phyloP scores from a whole-genome alignment of 2,113 vertebrate species.

The Fulica atra region DNA sequence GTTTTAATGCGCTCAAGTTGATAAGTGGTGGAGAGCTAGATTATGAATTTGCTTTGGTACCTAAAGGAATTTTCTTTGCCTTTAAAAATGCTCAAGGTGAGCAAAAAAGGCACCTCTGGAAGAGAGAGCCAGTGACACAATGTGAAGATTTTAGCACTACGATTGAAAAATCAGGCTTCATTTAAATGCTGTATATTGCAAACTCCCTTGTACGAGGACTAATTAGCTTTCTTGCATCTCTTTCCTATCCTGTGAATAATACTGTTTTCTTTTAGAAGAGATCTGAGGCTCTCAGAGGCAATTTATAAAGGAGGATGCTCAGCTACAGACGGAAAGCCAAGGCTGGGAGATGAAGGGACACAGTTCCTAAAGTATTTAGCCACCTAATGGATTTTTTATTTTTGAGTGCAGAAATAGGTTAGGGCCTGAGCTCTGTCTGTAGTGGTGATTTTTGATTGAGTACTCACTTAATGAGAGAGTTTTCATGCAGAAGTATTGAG shows the following conservation, averaged over 20 bases:
- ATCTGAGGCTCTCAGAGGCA: conserved; percentile 56
- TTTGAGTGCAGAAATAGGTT: conserved; percentile 55
- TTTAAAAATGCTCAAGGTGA: conserved; percentile 43
- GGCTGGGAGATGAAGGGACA: conserved; percentile 34
- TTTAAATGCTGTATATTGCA: conserved; percentile 13
- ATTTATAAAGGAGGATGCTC: conserved; percentile 47
- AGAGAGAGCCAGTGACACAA: not conserved
- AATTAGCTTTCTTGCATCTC: conserved; percentile 49
- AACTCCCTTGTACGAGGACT: not conserved
- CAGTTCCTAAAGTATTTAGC: conserved; percentile 48
- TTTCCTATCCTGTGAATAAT: conserved; percentile 25
- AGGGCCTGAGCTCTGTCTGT: not conserved
- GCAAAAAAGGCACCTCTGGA: not conserved
- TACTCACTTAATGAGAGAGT: not conserved
- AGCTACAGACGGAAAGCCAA: not conserved
- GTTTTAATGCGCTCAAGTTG: conserved; percentile 35
- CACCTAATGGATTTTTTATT: conserved; percentile 51
- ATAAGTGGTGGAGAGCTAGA: not conserved
- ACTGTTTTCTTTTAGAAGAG: conserved; percentile 57
- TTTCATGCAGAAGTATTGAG: not conserved
- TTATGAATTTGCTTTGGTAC: conserved; percentile 39
- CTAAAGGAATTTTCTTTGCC: conserved; percentile 11
- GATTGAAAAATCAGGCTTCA: not conserved
- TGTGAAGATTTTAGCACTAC: not conserved
- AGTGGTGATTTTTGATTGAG: conserved; percentile 3